A percentile compares a stretch with the other conserved stretches of the same genome.
These are phyloP conservation scores for Cyphomyrus plagiostoma DNA, from an alignment of 2,113 vertebrate species.

Conservation along the genomic window DNA sequence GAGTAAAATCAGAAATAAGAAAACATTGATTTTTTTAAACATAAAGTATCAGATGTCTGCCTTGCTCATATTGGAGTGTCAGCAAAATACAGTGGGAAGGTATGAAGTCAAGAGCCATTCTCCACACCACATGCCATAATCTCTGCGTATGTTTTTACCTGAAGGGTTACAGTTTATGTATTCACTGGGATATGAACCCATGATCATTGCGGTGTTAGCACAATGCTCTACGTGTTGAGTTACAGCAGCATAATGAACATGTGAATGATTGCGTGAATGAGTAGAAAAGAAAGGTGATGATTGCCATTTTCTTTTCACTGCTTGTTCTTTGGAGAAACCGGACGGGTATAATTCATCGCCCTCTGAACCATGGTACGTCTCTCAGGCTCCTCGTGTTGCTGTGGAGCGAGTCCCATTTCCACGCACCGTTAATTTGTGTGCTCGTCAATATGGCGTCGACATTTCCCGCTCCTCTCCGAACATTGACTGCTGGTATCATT, in stretches of 20 bases:
- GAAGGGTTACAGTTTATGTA: not conserved
- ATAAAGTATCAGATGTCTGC: not conserved
- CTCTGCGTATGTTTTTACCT: not conserved
- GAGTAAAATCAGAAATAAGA: not conserved
- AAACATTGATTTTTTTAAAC: not conserved
- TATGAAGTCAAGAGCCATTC: not conserved
- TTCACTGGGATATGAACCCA: not conserved
- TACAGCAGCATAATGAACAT: not conserved
- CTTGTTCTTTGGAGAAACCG: not conserved
- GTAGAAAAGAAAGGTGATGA: not conserved
- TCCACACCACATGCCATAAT: not conserved
- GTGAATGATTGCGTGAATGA: not conserved
- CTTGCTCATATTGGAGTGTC: not conserved
- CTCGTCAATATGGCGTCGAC: constrained; percentile 21
- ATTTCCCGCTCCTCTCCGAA: not conserved
- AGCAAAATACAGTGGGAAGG: not conserved
- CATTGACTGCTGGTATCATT: not conserved
- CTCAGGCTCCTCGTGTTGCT: not conserved
- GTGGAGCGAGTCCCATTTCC: not conserved
- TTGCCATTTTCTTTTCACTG: not conserved
- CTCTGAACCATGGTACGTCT: not conserved
- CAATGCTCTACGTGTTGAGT: not conserved
- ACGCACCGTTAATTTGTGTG: constrained; percentile 15
- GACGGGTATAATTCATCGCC: not conserved
- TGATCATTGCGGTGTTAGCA: not conserved